A percentile compares a stretch with the other conserved stretches of the same genome.
Conservation (phyloP, 2,113 vertebrate genomes). For the Xiphophorus couchianus region DNA sequence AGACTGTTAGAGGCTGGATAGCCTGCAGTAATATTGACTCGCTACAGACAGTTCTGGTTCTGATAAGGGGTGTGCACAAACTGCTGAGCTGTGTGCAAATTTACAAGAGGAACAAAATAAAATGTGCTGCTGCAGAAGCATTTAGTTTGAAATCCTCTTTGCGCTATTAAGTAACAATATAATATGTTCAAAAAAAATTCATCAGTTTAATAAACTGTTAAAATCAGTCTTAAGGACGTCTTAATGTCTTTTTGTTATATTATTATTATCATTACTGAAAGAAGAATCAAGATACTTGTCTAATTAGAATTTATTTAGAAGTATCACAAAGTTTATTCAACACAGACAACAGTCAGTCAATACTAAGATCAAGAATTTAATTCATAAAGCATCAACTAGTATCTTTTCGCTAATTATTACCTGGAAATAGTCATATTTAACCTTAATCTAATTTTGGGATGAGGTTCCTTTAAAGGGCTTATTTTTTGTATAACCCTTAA, state of each 20-base stretch:
- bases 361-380: background rate
- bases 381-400: background rate
- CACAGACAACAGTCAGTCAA: background rate
- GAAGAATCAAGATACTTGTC: too few relatives aligned
- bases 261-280: too few relatives aligned
- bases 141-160: too few relatives aligned
- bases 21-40: slow-evolving; percentile 13
- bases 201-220: background rate
- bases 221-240: background rate
- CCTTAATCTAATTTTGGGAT: too few relatives aligned
- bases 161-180: background rate
- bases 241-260: too few relatives aligned
- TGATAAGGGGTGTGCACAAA: slow-evolving; percentile 3
- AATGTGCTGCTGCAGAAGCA: background rate
- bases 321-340: too few relatives aligned
- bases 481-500: too few relatives aligned
- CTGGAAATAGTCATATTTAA: background rate
- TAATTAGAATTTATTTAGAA: too few relatives aligned
- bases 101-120: background rate
- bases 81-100: slow-evolving; percentile 26
- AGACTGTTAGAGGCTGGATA: background rate
- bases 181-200: background rate
- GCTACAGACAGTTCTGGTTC: slow-evolving; percentile 40
- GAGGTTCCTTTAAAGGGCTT: too few relatives aligned
- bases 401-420: background rate